A percentile compares a stretch with the other conserved stretches of the same genome.
Conservation (phyloP, 37 sponge, comb jelly and placozoan species). For the Aplysina aerophoba region DNA sequence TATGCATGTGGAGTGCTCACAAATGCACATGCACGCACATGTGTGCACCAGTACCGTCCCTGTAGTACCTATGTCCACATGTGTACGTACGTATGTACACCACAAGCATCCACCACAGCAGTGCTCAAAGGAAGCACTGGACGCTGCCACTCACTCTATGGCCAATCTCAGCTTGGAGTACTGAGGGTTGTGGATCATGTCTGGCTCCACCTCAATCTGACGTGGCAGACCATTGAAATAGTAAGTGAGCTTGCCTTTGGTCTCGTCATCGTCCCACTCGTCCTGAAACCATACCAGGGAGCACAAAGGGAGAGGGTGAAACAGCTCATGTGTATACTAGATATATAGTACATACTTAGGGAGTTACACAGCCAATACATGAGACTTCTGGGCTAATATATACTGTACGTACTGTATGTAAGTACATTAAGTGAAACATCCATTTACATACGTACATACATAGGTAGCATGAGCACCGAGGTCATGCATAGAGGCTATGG, state of each 20-base stretch:
- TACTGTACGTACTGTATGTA: too few relatives aligned
- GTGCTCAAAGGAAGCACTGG: not conserved
- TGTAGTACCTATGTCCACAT: not conserved
- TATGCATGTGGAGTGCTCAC: too few relatives aligned
- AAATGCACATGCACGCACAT: too few relatives aligned
- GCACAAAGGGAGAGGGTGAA: not conserved
- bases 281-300: slow-evolving; percentile 25
- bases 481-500: too few relatives aligned
- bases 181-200: slow-evolving; percentile 29
- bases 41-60: too few relatives aligned
- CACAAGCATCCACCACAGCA: not conserved
- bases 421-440: too few relatives aligned
- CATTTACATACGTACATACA: too few relatives aligned
- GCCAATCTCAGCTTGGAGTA: slow-evolving; percentile 24
- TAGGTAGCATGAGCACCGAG: too few relatives aligned
- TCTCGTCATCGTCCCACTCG: slow-evolving; percentile 64
- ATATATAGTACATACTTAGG: too few relatives aligned
- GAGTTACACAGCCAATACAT: too few relatives aligned
- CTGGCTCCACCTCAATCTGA: slow-evolving; percentile 49
- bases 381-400: too few relatives aligned
- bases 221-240: slow-evolving; percentile 44
- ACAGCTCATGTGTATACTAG: too few relatives aligned
- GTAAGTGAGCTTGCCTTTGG: slow-evolving; percentile 35
- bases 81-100: not conserved
- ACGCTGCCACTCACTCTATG: slow-evolving; percentile 14